Evolutionary conservation across 2,888 invertebrate species (phyloP).

Genomic region (Sesia apiformis): DNA sequence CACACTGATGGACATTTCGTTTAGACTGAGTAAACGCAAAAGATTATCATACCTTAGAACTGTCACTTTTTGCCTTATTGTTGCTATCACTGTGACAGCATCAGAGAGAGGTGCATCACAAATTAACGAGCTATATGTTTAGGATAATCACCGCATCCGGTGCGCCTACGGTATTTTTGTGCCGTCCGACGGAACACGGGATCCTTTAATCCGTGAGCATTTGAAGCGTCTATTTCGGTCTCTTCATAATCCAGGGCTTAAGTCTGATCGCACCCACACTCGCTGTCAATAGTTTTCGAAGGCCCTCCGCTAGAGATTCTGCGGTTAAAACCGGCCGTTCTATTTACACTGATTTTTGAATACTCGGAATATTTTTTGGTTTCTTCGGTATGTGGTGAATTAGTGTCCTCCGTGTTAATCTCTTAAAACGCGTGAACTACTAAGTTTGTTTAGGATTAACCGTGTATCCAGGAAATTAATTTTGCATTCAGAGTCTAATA

Average conservation of each 20-base stretch:
- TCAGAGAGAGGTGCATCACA: conserved; percentile 34
- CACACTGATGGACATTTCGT: too few relatives aligned
- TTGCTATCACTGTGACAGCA: not conserved
- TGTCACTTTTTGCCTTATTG: not conserved
- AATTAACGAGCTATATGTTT: conserved; percentile 64
- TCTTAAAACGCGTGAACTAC: conserved; percentile 14
- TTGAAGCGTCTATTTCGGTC: conserved; percentile 73
- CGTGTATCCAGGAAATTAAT: not conserved
- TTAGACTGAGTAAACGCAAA: too few relatives aligned
- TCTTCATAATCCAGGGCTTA: conserved; percentile 72
- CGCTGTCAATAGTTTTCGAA: conserved; percentile 74
- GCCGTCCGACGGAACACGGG: conserved; percentile 66
- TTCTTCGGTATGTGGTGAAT: conserved; percentile 47
- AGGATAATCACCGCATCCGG: conserved; percentile 72
- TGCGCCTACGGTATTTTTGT: conserved; percentile 69
- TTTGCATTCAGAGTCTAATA: not conserved
- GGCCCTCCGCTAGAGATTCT: conserved; percentile 62
- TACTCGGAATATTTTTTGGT: conserved; percentile 60
- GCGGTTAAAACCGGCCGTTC: conserved; percentile 56
- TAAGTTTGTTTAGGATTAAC: not conserved
- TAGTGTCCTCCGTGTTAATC: conserved; percentile 35
- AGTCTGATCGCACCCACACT: conserved; percentile 73
- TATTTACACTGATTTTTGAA: conserved; percentile 44
- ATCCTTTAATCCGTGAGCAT: conserved; percentile 72
- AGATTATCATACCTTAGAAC: not conserved